phyloP scores from a whole-genome alignment of 2,113 vertebrate species.

The Pardalotus punctatus region DNA sequence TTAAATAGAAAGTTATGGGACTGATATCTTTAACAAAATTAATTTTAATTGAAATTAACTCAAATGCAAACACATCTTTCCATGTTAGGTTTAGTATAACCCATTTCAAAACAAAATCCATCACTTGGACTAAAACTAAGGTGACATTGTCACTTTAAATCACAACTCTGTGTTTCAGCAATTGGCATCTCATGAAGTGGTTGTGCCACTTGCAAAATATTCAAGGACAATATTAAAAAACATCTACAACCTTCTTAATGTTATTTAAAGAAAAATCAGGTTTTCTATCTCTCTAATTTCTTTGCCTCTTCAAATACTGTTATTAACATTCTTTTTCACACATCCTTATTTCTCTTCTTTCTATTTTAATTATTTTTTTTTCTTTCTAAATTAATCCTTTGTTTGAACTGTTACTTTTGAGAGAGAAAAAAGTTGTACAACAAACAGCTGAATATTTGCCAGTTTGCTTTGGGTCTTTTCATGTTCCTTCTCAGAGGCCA shows the following conservation, averaged over 20 bases:
- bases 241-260: not conserved
- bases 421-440: not conserved
- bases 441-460: not conserved
- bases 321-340: constrained; percentile 20
- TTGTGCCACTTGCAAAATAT: constrained; percentile 22
- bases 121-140: constrained; percentile 31
- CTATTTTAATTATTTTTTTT: constrained; percentile 19
- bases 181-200: constrained; percentile 25
- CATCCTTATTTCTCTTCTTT: not conserved
- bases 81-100: not conserved
- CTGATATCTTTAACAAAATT: not conserved
- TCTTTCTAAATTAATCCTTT: constrained; percentile 52
- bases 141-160: constrained; percentile 58
- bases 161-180: constrained; percentile 28
- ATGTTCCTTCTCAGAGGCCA: not conserved
- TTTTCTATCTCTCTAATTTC: constrained; percentile 17
- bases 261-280: constrained; percentile 11
- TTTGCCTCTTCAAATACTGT: constrained; percentile 24
- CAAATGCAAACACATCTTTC: not conserved
- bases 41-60: constrained; percentile 3
- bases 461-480: constrained; percentile 18
- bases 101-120: constrained; percentile 24
- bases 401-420: constrained; percentile 54
- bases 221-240: constrained; percentile 49
- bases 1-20: not conserved